These are phyloP conservation scores for Saguinus imperator DNA, from an alignment of 2,113 vertebrate species.

Conservation along the genomic window DNA sequence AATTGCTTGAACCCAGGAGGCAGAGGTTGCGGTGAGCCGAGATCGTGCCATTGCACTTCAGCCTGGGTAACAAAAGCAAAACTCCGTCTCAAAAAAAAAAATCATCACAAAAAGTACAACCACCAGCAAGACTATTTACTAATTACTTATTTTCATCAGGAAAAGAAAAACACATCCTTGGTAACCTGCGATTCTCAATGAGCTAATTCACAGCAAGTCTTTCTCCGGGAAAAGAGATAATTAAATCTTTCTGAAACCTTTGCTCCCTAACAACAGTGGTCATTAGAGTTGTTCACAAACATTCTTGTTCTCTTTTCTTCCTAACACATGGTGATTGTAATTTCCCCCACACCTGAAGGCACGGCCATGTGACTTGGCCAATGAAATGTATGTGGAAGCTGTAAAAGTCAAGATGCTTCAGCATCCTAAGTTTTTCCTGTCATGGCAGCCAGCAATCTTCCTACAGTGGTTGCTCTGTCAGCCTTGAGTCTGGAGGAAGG, in stretches of 20 bases:
- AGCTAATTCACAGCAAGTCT: constrained; percentile 39
- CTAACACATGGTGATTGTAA: background rate
- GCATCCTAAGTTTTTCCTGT: background rate
- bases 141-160: constrained; percentile 63
- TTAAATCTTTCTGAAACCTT: constrained; percentile 55
- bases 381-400: background rate
- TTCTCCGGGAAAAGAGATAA: constrained; percentile 55
- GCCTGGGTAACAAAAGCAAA: no score
- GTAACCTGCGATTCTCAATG: constrained; percentile 1
- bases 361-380: background rate
- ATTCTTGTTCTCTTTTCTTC: constrained; percentile 46
- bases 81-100: no score
- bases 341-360: background rate
- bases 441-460: background rate
- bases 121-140: constrained; percentile 35
- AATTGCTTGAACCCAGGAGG: no score
- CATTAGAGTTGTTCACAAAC: constrained; percentile 26
- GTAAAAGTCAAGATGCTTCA: background rate
- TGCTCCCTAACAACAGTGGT: background rate
- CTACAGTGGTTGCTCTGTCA: background rate
- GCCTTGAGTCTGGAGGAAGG: background rate
- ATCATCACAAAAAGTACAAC: background rate
- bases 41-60: no score
- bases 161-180: constrained; percentile 65
- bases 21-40: no score